Evolutionary conservation across 2,888 invertebrate species (phyloP), one percentile per base, ranked within the genome.

Genomic region (Boloria selene): DNA sequence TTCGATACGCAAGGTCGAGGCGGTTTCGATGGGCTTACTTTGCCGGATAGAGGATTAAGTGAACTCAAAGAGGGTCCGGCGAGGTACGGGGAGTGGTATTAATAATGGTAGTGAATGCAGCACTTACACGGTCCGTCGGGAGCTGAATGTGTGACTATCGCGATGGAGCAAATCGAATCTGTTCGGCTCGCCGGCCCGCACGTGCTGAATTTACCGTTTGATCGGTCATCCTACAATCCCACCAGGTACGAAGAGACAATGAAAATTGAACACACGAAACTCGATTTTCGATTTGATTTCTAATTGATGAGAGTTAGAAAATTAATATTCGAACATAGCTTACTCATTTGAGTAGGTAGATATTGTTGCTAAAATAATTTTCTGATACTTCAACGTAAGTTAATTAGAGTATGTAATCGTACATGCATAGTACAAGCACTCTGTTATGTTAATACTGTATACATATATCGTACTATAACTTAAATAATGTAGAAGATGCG

Each of bases 31-130:
- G 84, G 84, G 79, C 82, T 87, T 88, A 90, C 89, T 88, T 86
- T 86, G 87, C 85, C 82, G 86, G 85, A 81, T 84, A 82, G 80
- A 80, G 89, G 90, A 91, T 90, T 90, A 88, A 85, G 85, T 88
- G 84, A 81, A 83, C 79, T 87, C 90, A 88, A 89, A 85, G 85
- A 85, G 84, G 83, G 85, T 82, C 86, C 84, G 80, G 79, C 82
- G 84, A 86, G 85, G 82, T 58, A 85, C 83, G 77, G 83, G 82
- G 85, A 82, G 85, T 87, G 87, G 86, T 90, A 90, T 90, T 91
- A 90, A 91, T 91, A 90, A 90, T 88, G 85, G 86, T 84, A 83
- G 85, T 88, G 90, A 90, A 90, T 90, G 87, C 87, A 87, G 84
- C 88, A 90, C 90, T 90, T 89, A 90, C 88, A 89, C 88, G 88